phyloP scores from a whole-genome alignment of 2,888 invertebrate genomes.

The Dendrolimus houi region DNA sequence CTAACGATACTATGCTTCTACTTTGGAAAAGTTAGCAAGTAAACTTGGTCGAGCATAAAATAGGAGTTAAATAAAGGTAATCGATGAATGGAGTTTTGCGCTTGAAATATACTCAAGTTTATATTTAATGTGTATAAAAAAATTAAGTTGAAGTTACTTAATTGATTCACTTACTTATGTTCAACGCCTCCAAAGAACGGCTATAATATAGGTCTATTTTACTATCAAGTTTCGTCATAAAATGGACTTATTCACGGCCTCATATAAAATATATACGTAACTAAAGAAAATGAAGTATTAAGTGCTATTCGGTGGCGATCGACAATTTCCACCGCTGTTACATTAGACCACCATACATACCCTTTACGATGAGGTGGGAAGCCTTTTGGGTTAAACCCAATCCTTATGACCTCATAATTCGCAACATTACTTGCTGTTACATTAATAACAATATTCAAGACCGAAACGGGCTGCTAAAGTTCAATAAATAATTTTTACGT shows the following conservation, averaged over 20 bases:
- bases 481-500: slow-evolving; percentile 2
- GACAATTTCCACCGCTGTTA: neutral
- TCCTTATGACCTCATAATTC: slow-evolving; percentile 30
- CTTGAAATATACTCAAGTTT: neutral
- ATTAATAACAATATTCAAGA: slow-evolving; percentile 18
- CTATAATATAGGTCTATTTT: too few species aligned
- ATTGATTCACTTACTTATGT: too few species aligned
- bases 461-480: slow-evolving; percentile 6
- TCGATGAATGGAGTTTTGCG: neutral
- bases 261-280: neutral
- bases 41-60: neutral
- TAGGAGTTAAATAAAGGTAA: neutral
- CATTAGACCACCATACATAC: slow-evolving; percentile 22
- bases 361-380: slow-evolving; percentile 21
- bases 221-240: neutral
- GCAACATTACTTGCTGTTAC: slow-evolving; percentile 27
- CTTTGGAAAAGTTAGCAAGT: neutral
- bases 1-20: neutral
- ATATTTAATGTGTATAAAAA: neutral
- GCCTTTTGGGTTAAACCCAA: slow-evolving; percentile 26
- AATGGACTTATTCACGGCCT: neutral
- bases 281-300: neutral
- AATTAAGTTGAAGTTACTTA: too few species aligned
- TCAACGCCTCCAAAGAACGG: too few species aligned
- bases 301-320: too few species aligned